Evolutionary conservation across 2,113 vertebrate genomes (phyloP).

Genomic region (Xerus inauris): DNA sequence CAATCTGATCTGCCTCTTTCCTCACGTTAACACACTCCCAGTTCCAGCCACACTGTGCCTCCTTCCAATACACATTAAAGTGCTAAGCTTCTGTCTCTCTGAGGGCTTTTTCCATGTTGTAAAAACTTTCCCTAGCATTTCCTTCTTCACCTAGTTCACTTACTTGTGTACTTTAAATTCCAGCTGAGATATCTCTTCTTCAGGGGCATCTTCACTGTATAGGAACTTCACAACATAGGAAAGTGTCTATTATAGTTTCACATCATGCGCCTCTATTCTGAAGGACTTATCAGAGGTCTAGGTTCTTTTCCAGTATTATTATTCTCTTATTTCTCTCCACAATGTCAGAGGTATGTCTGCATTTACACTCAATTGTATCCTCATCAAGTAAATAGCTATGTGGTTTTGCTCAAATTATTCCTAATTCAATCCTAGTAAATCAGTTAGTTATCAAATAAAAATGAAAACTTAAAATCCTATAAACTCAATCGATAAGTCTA

Average conservation of each 20-base stretch:
- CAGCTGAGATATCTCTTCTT: background rate
- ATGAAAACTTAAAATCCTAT: background rate
- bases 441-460: background rate
- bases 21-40: background rate
- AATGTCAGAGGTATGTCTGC: rapidly evolving
- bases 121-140: background rate
- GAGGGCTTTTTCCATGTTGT: background rate
- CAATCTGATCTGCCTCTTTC: background rate
- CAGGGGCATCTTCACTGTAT: background rate
- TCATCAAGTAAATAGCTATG: background rate
- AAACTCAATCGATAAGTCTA: background rate
- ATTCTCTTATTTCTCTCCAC: background rate
- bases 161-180: background rate
- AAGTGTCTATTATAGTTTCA: background rate
- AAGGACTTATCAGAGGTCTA: background rate
- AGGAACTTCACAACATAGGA: background rate
- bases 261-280: background rate
- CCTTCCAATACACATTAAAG: background rate
- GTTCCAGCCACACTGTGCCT: background rate
- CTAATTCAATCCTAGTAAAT: background rate
- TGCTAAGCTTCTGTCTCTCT: background rate
- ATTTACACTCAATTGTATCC: background rate
- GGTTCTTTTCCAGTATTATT: background rate
- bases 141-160: background rate
- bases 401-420: background rate